Evolutionary conservation across 2,888 invertebrate species (phyloP), one percentile per base, ranked within the genome.

Genomic region (Andricus quercusramuli): DNA sequence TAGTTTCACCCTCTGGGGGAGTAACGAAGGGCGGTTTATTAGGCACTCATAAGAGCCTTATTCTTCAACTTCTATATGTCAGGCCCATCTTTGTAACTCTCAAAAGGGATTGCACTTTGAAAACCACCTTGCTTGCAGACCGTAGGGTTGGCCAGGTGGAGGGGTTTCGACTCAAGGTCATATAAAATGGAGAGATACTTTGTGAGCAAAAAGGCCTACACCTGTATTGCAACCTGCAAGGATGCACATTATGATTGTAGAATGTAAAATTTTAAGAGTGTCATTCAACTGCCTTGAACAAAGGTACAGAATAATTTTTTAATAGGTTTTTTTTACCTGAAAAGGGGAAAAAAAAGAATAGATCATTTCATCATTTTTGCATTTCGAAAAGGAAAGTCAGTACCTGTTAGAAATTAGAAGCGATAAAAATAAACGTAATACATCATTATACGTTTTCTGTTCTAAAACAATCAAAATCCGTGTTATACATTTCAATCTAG

Each of bases 1-100:
- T 90, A 87, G 89, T 88, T 88, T 88, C 87, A 86, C 89, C 90
- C 91, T 90, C 88, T 85, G 82, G 87, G 88, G 88, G 90, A 90
- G 90, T 90, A 89, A 89, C 89, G 90, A 90, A 90, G 91, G 90
- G 90, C 88, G 88, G 85, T 81, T 83, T 89, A 89, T 89, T 89
- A 89, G 90, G 90, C 89, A 89, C 89, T 89, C 90, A 89, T 88
- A 87, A 88, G 82, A 84, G 87, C 88, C 20, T 51, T 56, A 74
- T n/a, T 85, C 84, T 83, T 81, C 79, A 78, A 67, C 70, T 78
- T 82, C 82, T 84, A 82, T 86, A 83, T 86, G 83, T 81, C 81
- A 84, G 85, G 86, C 86, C 87, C 82, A 85, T 89, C 84, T 84
- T 79, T 74, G 80, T 83, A 85, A 85, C 85, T 87, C 15, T 25